phyloP scores from a whole-genome alignment of 2,113 vertebrate species.

The Phyllopteryx taeniolatus region DNA sequence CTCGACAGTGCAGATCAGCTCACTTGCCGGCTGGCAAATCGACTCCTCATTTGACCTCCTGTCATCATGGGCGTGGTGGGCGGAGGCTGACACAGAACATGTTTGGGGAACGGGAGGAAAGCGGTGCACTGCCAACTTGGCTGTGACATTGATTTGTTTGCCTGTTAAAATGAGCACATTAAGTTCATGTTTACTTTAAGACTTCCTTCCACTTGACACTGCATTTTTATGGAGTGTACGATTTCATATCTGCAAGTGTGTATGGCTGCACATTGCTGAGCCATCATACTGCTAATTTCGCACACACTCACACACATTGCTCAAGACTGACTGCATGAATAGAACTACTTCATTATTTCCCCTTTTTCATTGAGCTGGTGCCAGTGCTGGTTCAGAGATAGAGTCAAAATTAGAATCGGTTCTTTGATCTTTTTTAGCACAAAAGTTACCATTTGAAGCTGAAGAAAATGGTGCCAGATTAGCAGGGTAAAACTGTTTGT shows the following conservation, averaged over 20 bases:
- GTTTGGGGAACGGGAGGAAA: background rate
- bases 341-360: background rate
- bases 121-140: background rate
- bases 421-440: slow-evolving; percentile 1
- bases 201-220: background rate
- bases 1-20: background rate
- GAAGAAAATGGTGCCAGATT: background rate
- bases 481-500: background rate
- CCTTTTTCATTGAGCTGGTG: background rate
- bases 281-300: background rate
- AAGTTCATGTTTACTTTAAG: background rate
- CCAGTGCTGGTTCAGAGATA: background rate
- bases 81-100: background rate
- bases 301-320: background rate
- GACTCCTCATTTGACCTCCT: background rate
- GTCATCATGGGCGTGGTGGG: background rate
- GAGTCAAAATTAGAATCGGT: background rate
- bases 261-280: background rate
- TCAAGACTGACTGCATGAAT: background rate
- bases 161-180: background rate
- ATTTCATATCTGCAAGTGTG: background rate
- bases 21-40: background rate
- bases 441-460: background rate
- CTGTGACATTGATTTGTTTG: background rate
- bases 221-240: background rate